Conservation (phyloP, 2,888 invertebrate genomes). For the Anorthoa munda region DNA sequence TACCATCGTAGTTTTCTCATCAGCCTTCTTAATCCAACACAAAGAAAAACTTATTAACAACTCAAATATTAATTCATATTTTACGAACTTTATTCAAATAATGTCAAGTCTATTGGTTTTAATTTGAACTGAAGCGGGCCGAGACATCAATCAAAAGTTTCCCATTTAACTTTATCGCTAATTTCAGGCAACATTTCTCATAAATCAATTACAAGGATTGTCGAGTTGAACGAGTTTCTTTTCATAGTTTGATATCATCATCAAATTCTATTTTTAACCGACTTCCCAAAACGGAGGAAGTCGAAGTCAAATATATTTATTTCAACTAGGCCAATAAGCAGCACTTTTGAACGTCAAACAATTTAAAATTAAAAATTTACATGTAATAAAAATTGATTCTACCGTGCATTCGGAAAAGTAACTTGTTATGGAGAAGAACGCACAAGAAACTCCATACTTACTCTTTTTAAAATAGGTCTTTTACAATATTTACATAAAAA, state of each 20-base stretch:
- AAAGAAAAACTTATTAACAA: constrained; percentile 23
- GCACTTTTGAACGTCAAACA: no score
- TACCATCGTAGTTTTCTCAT: not conserved
- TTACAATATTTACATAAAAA: no score
- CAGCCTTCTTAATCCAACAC: constrained; percentile 1
- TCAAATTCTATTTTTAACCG: constrained; percentile 26
- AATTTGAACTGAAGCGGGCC: constrained; percentile 46
- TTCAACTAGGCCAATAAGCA: no score
- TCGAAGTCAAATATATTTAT: no score
- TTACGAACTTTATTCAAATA: constrained; percentile 42
- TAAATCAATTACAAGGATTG: constrained; percentile 52
- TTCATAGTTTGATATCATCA: constrained; percentile 31
- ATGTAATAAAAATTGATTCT: no score
- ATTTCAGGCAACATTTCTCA: constrained; percentile 51
- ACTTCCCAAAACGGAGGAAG: no score
- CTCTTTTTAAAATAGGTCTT: no score
- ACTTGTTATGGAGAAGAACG: no score
- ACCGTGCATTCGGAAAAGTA: no score
- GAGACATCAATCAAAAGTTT: constrained; percentile 64
- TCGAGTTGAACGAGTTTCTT: constrained; percentile 12
- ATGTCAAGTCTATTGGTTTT: constrained; percentile 50
- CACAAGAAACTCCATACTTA: no score
- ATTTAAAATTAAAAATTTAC: no score
- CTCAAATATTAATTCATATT: constrained; percentile 50
- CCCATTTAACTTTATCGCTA: constrained; percentile 55